Evolutionary conservation across 2,797 vertebrate genomes (phyloP), one percentile per base, ranked within the genome.

Genomic region (Takifugu rubripes): DNA sequence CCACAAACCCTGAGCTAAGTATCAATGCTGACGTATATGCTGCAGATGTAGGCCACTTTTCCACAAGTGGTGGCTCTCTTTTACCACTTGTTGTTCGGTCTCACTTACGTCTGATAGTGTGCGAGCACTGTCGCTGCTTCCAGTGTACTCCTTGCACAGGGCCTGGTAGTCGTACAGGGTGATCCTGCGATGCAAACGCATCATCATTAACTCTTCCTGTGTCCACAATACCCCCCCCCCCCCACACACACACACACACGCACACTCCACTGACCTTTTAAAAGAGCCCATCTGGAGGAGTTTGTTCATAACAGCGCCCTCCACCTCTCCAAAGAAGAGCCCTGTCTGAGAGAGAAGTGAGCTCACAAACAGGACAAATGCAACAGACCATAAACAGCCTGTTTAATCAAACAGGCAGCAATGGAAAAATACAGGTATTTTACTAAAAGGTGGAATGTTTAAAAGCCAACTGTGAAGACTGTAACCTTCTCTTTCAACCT

Each of bases 281-380:
- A 98, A 99, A 33, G 96, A 98, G 2, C 96, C 96, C 97, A 99
- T 98, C 77, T 93, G 87, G 62, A 99, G 88, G 68, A 99, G 90
- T 86, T 99, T 98, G 90, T 91, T 96, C 97, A 98, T 99, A 61
- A 99, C 96, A 1, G 95, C 96, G 56, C 96, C 94, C 74, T 99
- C 97, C 57, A 95, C 92, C 81, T 95, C 94, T 52, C 97, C 97
- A 75, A 99, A 98, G 85, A 99, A 99, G 68, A 92, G 91, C 78
- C 96, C 96, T 69, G 96, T 98, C 96, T 98, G 86, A 84, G 72
- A 85, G 56, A 87, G 59, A 66, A 68, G 29, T 8, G 17, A 5
- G 2, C 44, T 67, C 53, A 72, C 36, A 2, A 2, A 36, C 33
- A 36, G 31, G 12, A 40, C 17, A 21, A 46, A 3, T 46, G 44